Conservation (phyloP, 2,113 vertebrate genomes). For the Pipa parva region DNA sequence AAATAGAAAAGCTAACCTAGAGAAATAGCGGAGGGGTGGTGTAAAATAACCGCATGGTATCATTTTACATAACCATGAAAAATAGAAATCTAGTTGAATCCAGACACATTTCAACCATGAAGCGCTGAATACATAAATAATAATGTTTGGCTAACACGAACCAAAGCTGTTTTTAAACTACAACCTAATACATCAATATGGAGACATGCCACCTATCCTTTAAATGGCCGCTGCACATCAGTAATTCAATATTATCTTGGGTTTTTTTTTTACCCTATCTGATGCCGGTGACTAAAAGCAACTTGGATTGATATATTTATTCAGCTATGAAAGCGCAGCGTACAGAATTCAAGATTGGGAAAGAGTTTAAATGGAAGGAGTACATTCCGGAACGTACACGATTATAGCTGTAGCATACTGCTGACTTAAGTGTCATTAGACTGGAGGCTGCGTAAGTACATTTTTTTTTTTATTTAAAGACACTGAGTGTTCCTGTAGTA, state of each 20-base stretch:
- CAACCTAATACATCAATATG: too few species aligned
- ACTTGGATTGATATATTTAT: background rate
- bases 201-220: background rate
- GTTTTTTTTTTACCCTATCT: background rate
- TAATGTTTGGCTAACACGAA: too few species aligned
- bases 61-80: too few species aligned
- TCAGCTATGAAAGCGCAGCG: background rate
- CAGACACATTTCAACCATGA: too few species aligned
- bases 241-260: background rate
- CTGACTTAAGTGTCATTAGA: background rate
- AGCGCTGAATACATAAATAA: too few species aligned
- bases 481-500: background rate
- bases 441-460: background rate
- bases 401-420: background rate
- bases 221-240: background rate
- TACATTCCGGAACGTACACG: background rate
- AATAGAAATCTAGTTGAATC: too few species aligned
- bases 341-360: background rate
- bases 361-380: background rate
- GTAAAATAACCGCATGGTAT: too few species aligned
- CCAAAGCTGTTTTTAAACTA: too few species aligned
- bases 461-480: background rate
- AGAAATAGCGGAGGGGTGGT: too few species aligned
- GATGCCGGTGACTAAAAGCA: background rate
- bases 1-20: too few species aligned